Evolutionary conservation across 2,113 vertebrate species (phyloP).

Genomic region (Rhagologus leucostigma): DNA sequence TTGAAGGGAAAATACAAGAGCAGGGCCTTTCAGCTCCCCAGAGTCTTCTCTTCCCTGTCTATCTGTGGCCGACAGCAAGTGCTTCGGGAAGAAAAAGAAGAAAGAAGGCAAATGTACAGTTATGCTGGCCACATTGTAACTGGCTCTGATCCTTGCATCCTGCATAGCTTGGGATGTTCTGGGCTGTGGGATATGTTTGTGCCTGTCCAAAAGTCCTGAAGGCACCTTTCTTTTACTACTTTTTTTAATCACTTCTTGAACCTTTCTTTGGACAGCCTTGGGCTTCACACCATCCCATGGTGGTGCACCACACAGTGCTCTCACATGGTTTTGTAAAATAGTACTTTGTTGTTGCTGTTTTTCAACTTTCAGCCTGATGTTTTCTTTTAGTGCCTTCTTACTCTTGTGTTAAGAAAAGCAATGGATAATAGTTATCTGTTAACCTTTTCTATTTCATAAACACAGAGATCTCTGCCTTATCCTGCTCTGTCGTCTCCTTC

Average conservation of each 20-base stretch:
- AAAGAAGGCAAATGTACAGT: not conserved
- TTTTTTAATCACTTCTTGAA: not conserved
- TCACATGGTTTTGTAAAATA: not conserved
- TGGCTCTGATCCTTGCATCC: not conserved
- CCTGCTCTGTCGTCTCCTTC: not conserved
- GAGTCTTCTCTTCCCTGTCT: not conserved
- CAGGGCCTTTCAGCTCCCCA: not conserved
- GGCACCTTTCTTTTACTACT: not conserved
- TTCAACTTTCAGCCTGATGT: not conserved
- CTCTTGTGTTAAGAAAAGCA: not conserved
- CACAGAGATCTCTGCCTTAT: not conserved
- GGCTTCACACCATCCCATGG: not conserved
- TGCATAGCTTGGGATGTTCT: not conserved
- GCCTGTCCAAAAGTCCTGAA: not conserved
- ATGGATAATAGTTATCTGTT: not conserved
- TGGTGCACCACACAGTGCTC: rapidly evolving
- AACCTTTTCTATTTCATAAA: not conserved
- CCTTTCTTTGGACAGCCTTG: not conserved
- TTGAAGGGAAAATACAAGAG: not conserved
- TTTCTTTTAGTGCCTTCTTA: not conserved
- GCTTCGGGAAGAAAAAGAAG: not conserved
- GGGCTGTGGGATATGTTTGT: not conserved
- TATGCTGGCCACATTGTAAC: not conserved
- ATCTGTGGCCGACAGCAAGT: not conserved
- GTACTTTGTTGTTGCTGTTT: not conserved